These are phyloP conservation scores for Megalops atlanticus DNA, from an alignment of 2,113 vertebrate species.

Conservation along the genomic window DNA sequence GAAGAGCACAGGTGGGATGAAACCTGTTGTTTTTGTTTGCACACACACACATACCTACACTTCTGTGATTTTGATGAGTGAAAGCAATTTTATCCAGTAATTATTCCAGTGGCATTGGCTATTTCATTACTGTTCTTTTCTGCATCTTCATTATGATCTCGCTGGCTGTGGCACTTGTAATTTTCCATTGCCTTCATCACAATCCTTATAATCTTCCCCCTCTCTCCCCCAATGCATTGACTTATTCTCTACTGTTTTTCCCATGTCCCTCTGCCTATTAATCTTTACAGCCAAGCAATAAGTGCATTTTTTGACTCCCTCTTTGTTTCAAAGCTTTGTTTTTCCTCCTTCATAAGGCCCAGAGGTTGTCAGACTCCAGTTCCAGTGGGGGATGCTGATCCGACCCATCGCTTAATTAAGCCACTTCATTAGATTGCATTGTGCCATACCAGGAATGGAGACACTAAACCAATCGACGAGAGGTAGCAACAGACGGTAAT, in stretches of 20 bases:
- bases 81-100: neutral
- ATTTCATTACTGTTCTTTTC: neutral
- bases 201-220: conserved; percentile 4
- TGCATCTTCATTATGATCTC: neutral
- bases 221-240: neutral
- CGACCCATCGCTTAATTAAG: conserved; percentile 6
- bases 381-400: neutral
- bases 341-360: neutral
- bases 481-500: conserved; percentile 3
- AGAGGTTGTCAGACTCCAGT: neutral
- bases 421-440: conserved; percentile 9
- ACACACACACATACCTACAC: neutral
- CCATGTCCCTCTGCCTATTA: conserved; percentile 2
- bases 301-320: neutral
- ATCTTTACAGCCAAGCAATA: neutral
- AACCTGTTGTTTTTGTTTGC: neutral
- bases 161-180: conserved; percentile 10
- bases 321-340: conserved; percentile 6
- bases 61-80: neutral
- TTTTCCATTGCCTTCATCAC: neutral
- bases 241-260: neutral
- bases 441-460: neutral
- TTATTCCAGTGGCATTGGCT: neutral
- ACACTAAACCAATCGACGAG: conserved; percentile 13
- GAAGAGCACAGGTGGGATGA: neutral